These are phyloP conservation scores for Drosophila cardini DNA, from an alignment of 1,140 invertebrate species.

Conservation along the genomic window DNA sequence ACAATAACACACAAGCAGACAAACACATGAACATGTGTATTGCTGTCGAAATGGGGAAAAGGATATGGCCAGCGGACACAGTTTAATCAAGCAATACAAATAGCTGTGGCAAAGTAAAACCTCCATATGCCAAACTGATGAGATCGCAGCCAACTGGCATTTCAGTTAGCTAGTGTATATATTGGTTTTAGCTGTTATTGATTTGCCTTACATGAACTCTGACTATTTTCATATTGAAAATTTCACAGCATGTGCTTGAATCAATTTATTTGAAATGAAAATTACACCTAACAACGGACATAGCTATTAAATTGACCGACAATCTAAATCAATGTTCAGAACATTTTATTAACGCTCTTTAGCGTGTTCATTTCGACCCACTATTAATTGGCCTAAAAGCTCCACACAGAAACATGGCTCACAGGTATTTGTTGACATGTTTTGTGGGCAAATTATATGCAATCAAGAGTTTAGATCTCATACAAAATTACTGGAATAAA, in stretches of 20 bases:
- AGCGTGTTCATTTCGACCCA: background rate
- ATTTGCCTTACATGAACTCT: background rate
- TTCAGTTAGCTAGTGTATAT: constrained; percentile 52
- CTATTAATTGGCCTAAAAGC: background rate
- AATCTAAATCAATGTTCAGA: background rate
- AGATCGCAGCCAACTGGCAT: constrained; percentile 61
- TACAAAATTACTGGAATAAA: constrained; percentile 2
- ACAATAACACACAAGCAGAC: background rate
- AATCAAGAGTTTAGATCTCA: background rate
- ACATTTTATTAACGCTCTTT: background rate
- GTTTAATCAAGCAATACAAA: constrained; percentile 63
- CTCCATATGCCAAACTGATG: background rate
- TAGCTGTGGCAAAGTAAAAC: constrained; percentile 10
- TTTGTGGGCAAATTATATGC: constrained; percentile 10
- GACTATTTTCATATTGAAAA: constrained; percentile 4
- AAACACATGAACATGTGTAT: constrained; percentile 3
- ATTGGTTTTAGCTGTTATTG: constrained; percentile 15
- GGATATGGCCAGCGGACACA: constrained; percentile 44
- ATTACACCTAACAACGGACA: background rate
- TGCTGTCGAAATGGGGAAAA: constrained; percentile 30
- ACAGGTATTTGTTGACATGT: background rate
- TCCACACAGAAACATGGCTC: background rate
- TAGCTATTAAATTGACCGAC: background rate
- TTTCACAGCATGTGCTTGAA: background rate
- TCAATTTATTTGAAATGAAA: constrained; percentile 1